These are phyloP conservation scores for Neosilurus mollespiculum DNA, from an alignment of 2,797 vertebrate genomes.

Conservation along the genomic window DNA sequence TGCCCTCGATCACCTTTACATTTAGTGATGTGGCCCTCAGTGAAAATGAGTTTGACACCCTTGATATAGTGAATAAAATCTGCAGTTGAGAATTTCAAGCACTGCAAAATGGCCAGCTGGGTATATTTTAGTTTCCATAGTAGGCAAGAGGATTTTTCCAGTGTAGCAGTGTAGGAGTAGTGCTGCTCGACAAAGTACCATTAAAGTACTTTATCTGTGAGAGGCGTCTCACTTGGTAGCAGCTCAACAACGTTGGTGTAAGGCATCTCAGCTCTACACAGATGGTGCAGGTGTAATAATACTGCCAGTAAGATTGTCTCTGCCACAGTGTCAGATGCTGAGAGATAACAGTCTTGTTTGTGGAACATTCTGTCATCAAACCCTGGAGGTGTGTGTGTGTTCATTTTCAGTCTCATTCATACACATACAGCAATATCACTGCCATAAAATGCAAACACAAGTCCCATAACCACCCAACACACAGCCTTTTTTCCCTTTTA, in stretches of 20 bases:
- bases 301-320: slow-evolving; percentile 45
- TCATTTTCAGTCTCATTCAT: slow-evolving; percentile 8
- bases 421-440: slow-evolving; percentile 31
- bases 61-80: no score
- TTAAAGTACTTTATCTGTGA: background rate
- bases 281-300: slow-evolving; percentile 45
- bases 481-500: background rate
- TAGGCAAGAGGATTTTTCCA: no score
- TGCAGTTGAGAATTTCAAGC: no score
- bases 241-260: slow-evolving; percentile 47
- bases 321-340: slow-evolving; percentile 41
- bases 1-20: no score
- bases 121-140: no score
- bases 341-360: slow-evolving; percentile 61
- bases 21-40: no score
- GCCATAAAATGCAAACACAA: slow-evolving; percentile 49
- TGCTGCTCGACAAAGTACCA: background rate
- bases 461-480: slow-evolving; percentile 3
- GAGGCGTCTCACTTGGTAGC: background rate
- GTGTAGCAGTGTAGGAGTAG: background rate
- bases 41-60: no score
- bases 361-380: slow-evolving; percentile 60
- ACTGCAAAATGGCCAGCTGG: no score
- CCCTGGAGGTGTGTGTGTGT: slow-evolving; percentile 36
- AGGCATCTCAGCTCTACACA: slow-evolving; percentile 25